phyloP scores from a whole-genome alignment of 1,140 invertebrate species.

The Cydia splendana region DNA sequence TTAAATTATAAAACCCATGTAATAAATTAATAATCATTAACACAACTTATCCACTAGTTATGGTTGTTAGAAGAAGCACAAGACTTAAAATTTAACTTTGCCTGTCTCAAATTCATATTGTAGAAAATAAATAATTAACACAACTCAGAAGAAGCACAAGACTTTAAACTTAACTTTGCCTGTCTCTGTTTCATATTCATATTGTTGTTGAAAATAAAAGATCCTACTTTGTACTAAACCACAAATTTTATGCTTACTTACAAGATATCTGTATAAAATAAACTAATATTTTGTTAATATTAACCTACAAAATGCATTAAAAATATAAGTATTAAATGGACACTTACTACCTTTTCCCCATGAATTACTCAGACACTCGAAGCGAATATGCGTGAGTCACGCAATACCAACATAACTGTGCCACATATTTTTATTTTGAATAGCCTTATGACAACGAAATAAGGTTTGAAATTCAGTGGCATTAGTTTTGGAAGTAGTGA shows the following conservation, averaged over 20 bases:
- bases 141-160: no score
- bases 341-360: neutral
- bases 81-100: neutral
- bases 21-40: no score
- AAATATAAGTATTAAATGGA: neutral
- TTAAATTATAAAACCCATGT: no score
- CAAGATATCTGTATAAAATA: constrained; percentile 12
- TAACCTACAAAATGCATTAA: neutral
- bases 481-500: neutral
- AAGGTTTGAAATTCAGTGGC: neutral
- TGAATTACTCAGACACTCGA: neutral
- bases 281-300: neutral
- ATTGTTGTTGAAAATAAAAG: constrained; percentile 5
- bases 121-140: neutral
- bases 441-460: neutral
- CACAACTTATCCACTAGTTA: no score
- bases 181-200: neutral
- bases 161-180: neutral
- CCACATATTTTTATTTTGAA: neutral
- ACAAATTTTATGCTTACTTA: constrained; percentile 7
- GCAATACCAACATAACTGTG: neutral
- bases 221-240: neutral
- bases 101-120: neutral
- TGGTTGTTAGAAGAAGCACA: no score
- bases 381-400: constrained; percentile 19